Conservation (phyloP, 2,113 vertebrate species). For the Sminthopsis crassicaudata region DNA sequence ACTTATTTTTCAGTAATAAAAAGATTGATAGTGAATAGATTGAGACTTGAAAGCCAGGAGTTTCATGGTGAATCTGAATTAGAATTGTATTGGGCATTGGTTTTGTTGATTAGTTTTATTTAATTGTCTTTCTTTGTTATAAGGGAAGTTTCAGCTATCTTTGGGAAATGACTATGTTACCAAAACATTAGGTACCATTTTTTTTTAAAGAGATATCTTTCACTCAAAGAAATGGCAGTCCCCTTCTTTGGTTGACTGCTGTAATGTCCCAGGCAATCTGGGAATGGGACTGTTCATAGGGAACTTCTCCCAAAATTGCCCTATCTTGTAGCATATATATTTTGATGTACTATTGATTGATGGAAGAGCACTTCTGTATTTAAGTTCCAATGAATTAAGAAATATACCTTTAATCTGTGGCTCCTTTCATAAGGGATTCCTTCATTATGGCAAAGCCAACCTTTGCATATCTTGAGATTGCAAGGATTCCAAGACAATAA, state of each 20-base stretch:
- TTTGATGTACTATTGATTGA: too few relatives aligned
- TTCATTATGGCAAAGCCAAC: not conserved
- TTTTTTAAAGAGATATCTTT: not conserved
- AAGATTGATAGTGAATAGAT: not conserved
- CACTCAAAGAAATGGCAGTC: not conserved
- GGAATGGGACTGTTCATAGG: not conserved
- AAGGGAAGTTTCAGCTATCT: not conserved
- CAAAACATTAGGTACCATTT: not conserved
- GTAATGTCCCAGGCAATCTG: not conserved
- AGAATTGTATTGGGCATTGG: not conserved
- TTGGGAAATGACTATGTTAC: not conserved
- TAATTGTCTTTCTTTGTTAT: not conserved
- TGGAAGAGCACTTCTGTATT: not conserved
- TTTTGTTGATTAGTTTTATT: not conserved
- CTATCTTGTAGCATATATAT: not conserved
- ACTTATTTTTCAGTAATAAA: not conserved
- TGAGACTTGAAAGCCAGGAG: not conserved
- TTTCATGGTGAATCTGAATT: not conserved
- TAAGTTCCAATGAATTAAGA: not conserved
- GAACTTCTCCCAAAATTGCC: not conserved
- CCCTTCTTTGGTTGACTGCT: not conserved
- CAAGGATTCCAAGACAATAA: not conserved
- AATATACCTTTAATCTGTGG: not conserved
- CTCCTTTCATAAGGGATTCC: not conserved
- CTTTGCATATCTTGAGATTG: not conserved